phyloP scores from a whole-genome alignment of 2,888 invertebrate genomes.

The Pseudococcus jackbeardsleyi region DNA sequence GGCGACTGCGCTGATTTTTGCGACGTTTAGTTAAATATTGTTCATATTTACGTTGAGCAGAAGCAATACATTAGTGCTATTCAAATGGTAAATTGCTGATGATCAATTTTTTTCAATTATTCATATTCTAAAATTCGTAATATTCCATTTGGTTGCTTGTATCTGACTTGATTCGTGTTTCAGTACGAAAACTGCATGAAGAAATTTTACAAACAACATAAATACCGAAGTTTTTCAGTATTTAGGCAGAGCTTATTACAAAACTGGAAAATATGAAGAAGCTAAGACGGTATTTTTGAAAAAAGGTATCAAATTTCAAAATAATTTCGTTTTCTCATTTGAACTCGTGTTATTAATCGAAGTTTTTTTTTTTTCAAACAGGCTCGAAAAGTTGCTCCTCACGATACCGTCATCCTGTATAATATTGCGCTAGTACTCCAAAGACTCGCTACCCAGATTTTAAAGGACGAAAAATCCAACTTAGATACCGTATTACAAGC shows the following conservation, averaged over 20 bases:
- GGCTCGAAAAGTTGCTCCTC: constrained; percentile 93
- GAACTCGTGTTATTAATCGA: too few species aligned
- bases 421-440: constrained; percentile 96
- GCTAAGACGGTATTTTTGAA: constrained; percentile 88
- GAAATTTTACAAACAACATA: constrained; percentile 95
- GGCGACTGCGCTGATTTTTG: constrained; percentile 98
- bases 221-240: constrained; percentile 96
- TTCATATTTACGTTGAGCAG: constrained; percentile 98
- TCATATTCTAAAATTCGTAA: too few species aligned
- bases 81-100: constrained; percentile 83
- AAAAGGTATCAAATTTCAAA: constrained; percentile 69
- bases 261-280: constrained; percentile 89
- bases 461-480: constrained; percentile 94
- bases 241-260: constrained; percentile 92
- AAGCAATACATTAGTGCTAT: constrained; percentile 97
- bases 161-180: constrained; percentile 68
- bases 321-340: background rate
- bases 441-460: constrained; percentile 88
- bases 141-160: too few species aligned
- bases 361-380: constrained; percentile 68
- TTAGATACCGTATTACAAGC: constrained; percentile 90
- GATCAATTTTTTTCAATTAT: background rate
- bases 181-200: constrained; percentile 98
- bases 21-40: constrained; percentile 99
- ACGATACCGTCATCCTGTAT: constrained; percentile 91